Percentiles rank a stretch among this genome's conserved stretches.
Conservation (phyloP, 1,140 invertebrate genomes). For the Protaetia brevitarsis region DNA sequence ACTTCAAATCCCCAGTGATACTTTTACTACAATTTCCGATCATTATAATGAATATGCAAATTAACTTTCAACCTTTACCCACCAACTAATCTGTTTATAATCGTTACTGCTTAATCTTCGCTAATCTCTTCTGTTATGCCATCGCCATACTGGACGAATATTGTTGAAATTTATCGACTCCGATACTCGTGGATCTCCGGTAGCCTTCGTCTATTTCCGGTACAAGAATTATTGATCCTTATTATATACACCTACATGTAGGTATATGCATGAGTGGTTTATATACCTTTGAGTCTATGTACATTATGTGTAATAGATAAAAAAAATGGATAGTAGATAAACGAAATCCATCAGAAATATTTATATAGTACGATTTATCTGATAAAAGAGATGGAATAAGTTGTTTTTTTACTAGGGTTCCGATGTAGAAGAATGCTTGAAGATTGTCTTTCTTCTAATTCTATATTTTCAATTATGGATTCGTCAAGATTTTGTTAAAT, state of each 20-base stretch:
- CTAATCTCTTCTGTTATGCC: neutral
- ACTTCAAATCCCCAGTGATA: too few species aligned
- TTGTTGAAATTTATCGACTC: constrained; percentile 11
- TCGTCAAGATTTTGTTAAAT: too few species aligned
- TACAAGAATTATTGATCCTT: constrained; percentile 2
- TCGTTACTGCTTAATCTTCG: neutral
- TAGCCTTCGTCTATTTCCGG: neutral
- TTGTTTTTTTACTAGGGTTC: too few species aligned
- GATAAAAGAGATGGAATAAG: too few species aligned
- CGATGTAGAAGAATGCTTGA: too few species aligned
- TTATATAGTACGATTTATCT: too few species aligned
- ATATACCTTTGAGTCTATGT: neutral
- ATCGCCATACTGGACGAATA: neutral
- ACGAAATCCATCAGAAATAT: too few species aligned
- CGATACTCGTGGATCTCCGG: neutral
- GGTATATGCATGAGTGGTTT: too few species aligned
- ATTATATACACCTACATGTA: neutral
- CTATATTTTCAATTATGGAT: too few species aligned
- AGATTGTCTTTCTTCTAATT: too few species aligned
- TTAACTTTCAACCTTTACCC: neutral
- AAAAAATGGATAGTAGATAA: neutral
- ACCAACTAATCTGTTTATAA: neutral
- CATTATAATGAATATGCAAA: too few species aligned
- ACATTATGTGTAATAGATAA: neutral
- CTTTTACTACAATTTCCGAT: too few species aligned